phyloP scores from a whole-genome alignment of 2,113 vertebrate genomes.

The Gopherus flavomarginatus region DNA sequence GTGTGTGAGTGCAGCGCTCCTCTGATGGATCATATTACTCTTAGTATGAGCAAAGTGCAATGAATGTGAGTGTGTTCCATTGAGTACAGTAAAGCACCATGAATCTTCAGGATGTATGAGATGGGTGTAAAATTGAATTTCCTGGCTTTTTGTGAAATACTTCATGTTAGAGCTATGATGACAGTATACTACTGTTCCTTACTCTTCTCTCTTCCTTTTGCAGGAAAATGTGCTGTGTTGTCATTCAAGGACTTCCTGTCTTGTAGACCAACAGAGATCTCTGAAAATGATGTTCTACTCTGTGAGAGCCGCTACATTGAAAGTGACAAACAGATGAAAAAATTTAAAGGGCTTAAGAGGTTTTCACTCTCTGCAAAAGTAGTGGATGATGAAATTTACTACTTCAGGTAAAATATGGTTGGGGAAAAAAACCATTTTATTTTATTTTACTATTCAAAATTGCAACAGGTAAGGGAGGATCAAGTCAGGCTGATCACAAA shows the following conservation, averaged over 20 bases:
- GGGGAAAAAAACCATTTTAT: neutral
- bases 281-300: slow-evolving; percentile 93
- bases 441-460: neutral
- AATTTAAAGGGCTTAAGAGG: slow-evolving; percentile 97
- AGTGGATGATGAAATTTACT: slow-evolving; percentile 98
- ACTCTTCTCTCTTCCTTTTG: slow-evolving; percentile 61
- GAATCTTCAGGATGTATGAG: accelerated
- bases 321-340: slow-evolving; percentile 98
- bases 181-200: neutral
- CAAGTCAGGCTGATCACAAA: neutral
- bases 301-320: slow-evolving; percentile 99
- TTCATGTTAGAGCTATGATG: neutral
- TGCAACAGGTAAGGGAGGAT: neutral
- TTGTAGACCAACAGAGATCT: slow-evolving; percentile 95
- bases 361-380: slow-evolving; percentile 98
- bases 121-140: neutral
- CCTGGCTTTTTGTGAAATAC: neutral
- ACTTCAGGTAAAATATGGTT: slow-evolving; percentile 88
- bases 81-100: neutral
- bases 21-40: neutral
- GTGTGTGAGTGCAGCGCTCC: neutral
- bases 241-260: slow-evolving; percentile 98
- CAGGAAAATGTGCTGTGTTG: slow-evolving; percentile 95
- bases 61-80: neutral
- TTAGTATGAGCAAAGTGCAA: neutral